Base-by-base conservation (phyloP, 2,113 vertebrate species). In the Lepidothrix coronata region DNA sequence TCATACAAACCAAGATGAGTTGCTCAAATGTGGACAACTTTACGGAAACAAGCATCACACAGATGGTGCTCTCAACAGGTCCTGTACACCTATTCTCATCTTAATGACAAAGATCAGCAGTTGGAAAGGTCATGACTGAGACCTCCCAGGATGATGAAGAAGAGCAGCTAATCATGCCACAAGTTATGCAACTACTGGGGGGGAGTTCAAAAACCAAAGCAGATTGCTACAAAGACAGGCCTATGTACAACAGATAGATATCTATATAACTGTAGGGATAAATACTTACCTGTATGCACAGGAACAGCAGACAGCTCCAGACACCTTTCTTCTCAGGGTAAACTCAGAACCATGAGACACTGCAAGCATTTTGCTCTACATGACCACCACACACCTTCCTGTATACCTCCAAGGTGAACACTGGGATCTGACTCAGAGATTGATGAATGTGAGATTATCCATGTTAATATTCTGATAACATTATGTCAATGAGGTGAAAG, bases 251-350 rank as follows among this genome's bases (percentile, higher is more conserved):
- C 62, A 96, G 91, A 95, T 96, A 96, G 17, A 5, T 90, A 96
- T 96, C 94, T 96, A 76, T n/a, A 85, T 96, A 96, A 96, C 93
- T 96, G 81, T 91, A 96, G 93, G 95, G 89, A 96, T 96, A 96
- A 97, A 92, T 96, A 94, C 65, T 73, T 94, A 77, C 94, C 91
- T 96, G 94, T 91, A 95, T 55, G 78, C 93, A 96, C 91, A 96
- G 93, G 95, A 95, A 93, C 37, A 96, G 79, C 93, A 96, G 93
- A 96, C 90, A 94, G 63, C 28, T 46, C 82, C 95, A 96, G 96
- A 95, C 88, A 96, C 91, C 23, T 68, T 96, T 88, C 74, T 97
- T 96, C 93, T 87, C 95, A 85, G 96, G 96, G 97, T 70, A 96
- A 93, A 86, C 82, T 68, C 71, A 62, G 87, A 92, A 86, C 55